A percentile compares a stretch with the other conserved stretches of the same genome.
phyloP scores from a whole-genome alignment of 2,113 vertebrate species.

The Hemiscyllium ocellatum region DNA sequence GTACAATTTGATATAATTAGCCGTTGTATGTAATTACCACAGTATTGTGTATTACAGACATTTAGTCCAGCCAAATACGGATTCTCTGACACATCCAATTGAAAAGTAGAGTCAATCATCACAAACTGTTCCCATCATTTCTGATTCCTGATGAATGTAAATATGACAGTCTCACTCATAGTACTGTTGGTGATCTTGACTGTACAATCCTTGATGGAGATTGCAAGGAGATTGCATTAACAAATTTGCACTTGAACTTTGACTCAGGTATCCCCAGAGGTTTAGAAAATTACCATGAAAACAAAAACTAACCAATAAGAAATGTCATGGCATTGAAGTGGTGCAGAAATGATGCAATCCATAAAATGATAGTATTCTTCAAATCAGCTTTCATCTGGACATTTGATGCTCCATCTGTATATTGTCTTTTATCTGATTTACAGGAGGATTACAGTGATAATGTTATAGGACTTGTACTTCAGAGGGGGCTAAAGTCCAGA shows the following conservation, averaged over 20 bases:
- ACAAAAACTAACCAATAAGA: not conserved
- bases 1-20: not conserved
- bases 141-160: not conserved
- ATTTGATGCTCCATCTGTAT: not conserved
- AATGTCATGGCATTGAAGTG: not conserved
- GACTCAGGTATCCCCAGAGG: not conserved
- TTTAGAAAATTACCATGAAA: not conserved
- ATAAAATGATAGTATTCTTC: not conserved
- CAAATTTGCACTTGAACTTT: not conserved
- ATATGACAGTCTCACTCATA: not conserved
- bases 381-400: not conserved
- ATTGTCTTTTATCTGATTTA: not conserved
- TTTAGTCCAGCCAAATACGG: not conserved
- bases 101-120: no score
- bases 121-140: not conserved
- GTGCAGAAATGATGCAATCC: not conserved
- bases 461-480: not conserved
- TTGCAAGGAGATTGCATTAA: not conserved
- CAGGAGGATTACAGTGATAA: not conserved
- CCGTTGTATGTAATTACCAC: not conserved
- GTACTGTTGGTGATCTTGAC: not conserved
- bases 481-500: not conserved
- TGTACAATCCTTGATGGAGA: not conserved
- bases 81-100: slow-evolving; percentile 22
- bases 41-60: not conserved